Conservation (phyloP, 2,797 vertebrate species). For the Eupleurogrammus muticus region DNA sequence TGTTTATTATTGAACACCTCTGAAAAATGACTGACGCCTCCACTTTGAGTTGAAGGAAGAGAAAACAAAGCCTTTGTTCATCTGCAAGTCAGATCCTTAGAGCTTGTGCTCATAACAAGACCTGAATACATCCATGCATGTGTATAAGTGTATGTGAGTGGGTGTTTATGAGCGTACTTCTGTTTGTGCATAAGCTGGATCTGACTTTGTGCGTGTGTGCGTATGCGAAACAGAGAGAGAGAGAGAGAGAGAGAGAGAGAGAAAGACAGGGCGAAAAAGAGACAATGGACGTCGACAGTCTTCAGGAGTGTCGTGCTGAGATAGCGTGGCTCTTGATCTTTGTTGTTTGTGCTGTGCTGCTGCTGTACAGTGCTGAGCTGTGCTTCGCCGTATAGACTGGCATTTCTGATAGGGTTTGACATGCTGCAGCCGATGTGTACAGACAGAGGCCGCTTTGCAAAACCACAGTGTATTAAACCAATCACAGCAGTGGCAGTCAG, state of each 20-base stretch:
- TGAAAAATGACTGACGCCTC: conserved; percentile 42
- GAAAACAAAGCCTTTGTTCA: conserved; percentile 55
- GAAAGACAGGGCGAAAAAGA: neutral
- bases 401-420: conserved; percentile 74
- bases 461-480: conserved; percentile 78
- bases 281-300: conserved; percentile 48
- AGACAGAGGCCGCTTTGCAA: conserved; percentile 65
- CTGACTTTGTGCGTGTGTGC: conserved; percentile 27
- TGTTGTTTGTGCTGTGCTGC: conserved; percentile 62
- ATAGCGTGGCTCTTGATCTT: conserved; percentile 67
- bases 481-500: conserved; percentile 78
- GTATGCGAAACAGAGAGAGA: neutral
- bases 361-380: conserved; percentile 61
- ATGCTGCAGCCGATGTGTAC: conserved; percentile 62
- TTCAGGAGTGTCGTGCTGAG: conserved; percentile 61
- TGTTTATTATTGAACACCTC: conserved; percentile 55
- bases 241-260: conserved; percentile 6
- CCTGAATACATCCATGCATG: conserved; percentile 45
- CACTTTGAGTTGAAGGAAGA: conserved; percentile 39
- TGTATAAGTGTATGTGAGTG: conserved; percentile 26
- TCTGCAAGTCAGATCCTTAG: conserved; percentile 43
- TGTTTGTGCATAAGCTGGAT: conserved; percentile 40
- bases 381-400: conserved; percentile 52
- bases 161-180: conserved; percentile 34
- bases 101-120: conserved; percentile 57